A percentile compares a stretch with the other conserved stretches of the same genome.
These are phyloP conservation scores for Parazoanthus darwini DNA, from an alignment of 92 coral and sea anemone species.

Conservation along the genomic window DNA sequence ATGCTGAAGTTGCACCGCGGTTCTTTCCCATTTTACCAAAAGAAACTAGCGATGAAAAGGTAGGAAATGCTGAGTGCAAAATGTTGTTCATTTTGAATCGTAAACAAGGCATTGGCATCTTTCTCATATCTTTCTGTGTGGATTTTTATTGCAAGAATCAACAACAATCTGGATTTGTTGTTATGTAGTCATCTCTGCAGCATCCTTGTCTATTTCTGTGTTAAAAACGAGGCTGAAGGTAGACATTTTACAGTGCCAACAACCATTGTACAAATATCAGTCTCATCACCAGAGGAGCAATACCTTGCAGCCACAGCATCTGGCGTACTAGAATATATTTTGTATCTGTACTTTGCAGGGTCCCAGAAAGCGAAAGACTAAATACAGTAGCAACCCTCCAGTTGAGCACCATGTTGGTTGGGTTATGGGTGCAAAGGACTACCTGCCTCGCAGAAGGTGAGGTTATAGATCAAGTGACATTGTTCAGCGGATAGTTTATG, in stretches of 20 bases:
- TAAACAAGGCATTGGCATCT: too few relatives aligned
- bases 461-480: too few relatives aligned
- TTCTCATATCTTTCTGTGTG: too few relatives aligned
- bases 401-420: slow-evolving; percentile 98
- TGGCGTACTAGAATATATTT: background rate
- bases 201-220: too few relatives aligned
- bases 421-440: slow-evolving; percentile 87
- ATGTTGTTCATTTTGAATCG: too few relatives aligned
- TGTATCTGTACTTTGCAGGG: slow-evolving; percentile 49
- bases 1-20: slow-evolving; percentile 92
- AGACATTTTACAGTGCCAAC: too few relatives aligned
- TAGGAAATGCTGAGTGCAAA: background rate
- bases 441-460: slow-evolving; percentile 81
- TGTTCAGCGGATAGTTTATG: background rate
- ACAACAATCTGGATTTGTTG: too few relatives aligned
- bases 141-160: too few relatives aligned
- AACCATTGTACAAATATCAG: background rate
- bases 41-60: slow-evolving; percentile 78
- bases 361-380: slow-evolving; percentile 97
- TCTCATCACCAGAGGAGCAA: too few relatives aligned
- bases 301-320: too few relatives aligned
- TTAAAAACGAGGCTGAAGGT: too few relatives aligned
- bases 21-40: slow-evolving; percentile 93
- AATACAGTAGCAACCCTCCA: slow-evolving; percentile 94
- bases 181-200: too few relatives aligned